phyloP scores from a whole-genome alignment of 2,113 vertebrate genomes.

The Ceyx cyanopectus region DNA sequence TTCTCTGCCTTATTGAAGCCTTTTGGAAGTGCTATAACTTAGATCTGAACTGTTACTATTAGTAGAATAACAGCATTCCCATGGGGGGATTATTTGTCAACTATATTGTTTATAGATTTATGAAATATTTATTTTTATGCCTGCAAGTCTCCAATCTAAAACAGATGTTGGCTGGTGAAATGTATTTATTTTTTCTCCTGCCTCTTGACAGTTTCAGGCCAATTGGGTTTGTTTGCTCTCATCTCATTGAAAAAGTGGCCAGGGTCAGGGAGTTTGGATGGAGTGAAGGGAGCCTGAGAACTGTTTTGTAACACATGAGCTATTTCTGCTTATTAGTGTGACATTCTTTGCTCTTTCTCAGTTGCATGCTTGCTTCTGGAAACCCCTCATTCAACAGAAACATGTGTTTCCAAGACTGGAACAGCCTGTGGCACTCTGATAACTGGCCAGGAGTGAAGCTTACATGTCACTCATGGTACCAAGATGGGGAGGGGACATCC shows the following conservation, averaged over 20 bases:
- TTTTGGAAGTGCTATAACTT: background rate
- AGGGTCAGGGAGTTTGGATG: background rate
- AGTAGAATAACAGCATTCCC: background rate
- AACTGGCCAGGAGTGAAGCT: background rate
- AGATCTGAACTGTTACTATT: background rate
- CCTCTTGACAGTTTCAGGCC: background rate
- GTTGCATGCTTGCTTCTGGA: background rate
- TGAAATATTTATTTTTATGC: conserved; percentile 26
- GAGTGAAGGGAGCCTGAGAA: background rate
- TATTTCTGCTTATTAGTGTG: background rate
- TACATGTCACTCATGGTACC: background rate
- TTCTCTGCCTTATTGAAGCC: background rate
- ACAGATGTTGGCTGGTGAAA: conserved; percentile 10
- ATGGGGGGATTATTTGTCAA: background rate
- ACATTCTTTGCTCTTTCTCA: background rate
- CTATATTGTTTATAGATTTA: background rate
- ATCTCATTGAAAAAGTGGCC: background rate
- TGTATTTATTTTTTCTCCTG: background rate
- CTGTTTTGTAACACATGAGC: background rate
- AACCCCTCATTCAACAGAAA: background rate
- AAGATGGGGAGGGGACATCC: background rate
- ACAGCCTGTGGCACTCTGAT: background rate
- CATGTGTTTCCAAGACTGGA: background rate
- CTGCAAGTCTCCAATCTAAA: background rate
- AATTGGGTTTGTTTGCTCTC: conserved; percentile 22